Evolutionary conservation across 2,113 vertebrate genomes (phyloP).

Genomic region (Platanista minor): DNA sequence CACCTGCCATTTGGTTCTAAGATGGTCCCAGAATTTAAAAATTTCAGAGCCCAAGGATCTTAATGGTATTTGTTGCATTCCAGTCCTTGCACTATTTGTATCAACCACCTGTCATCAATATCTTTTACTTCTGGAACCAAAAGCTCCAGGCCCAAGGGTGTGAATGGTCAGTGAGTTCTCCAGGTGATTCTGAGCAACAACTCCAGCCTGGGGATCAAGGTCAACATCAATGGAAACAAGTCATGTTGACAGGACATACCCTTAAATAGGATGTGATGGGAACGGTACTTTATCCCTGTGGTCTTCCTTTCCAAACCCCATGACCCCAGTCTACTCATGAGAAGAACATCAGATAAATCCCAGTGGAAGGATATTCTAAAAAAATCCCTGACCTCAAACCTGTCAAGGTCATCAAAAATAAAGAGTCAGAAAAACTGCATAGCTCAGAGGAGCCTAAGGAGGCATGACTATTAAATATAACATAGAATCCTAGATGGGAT

Average conservation of each 20-base stretch:
- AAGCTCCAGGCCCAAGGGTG: background rate
- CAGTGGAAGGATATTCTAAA: background rate
- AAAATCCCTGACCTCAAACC: background rate
- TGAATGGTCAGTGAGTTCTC: background rate
- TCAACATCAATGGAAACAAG: no score
- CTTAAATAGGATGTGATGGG: background rate
- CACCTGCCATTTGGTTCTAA: background rate
- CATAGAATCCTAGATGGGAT: background rate
- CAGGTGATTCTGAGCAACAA: background rate
- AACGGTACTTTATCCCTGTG: background rate
- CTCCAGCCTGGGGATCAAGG: no score
- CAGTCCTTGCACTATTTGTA: background rate
- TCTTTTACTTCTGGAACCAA: background rate
- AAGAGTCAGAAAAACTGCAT: background rate
- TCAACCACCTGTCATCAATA: rapidly evolving
- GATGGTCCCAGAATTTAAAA: background rate
- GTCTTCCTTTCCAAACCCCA: background rate
- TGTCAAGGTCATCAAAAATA: background rate
- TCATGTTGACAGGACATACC: background rate
- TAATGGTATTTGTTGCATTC: no score
- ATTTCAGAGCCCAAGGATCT: background rate
- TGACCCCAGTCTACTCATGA: background rate
- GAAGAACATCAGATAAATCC: background rate
- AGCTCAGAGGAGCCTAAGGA: background rate
- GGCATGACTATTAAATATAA: background rate